These are phyloP conservation scores for Hyposoter dolosus DNA, from an alignment of 2,888 invertebrate species.

Conservation along the genomic window DNA sequence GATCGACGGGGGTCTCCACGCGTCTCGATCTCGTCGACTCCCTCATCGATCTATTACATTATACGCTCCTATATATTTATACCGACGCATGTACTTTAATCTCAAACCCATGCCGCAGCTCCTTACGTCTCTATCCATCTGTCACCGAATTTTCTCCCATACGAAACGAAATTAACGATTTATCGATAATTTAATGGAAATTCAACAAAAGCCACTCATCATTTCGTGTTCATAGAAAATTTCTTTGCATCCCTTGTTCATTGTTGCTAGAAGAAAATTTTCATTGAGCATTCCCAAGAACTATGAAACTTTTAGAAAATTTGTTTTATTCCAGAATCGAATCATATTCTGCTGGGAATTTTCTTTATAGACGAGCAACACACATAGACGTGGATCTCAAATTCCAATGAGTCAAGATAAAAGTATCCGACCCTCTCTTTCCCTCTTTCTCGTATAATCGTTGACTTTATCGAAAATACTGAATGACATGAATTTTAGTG, in stretches of 20 bases:
- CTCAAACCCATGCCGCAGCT: not conserved
- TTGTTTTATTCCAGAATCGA: not conserved
- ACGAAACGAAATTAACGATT: too few species aligned
- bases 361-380: not conserved
- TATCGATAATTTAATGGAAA: not conserved
- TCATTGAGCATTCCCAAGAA: not conserved
- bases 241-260: not conserved
- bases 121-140: not conserved
- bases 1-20: conserved; percentile 68
- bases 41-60: not conserved
- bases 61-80: not conserved
- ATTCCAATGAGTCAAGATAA: conserved; percentile 8
- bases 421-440: not conserved
- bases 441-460: not conserved
- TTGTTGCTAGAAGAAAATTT: not conserved
- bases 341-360: not conserved
- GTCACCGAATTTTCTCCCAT: not conserved
- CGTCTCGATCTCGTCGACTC: conserved; percentile 41
- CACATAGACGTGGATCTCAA: not conserved
- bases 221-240: not conserved
- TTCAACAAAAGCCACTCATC: not conserved
- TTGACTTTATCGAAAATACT: not conserved
- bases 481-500: not conserved
- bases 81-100: not conserved
- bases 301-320: not conserved